Conservation (phyloP, 2,888 invertebrate species). For the Dynastes maya region DNA sequence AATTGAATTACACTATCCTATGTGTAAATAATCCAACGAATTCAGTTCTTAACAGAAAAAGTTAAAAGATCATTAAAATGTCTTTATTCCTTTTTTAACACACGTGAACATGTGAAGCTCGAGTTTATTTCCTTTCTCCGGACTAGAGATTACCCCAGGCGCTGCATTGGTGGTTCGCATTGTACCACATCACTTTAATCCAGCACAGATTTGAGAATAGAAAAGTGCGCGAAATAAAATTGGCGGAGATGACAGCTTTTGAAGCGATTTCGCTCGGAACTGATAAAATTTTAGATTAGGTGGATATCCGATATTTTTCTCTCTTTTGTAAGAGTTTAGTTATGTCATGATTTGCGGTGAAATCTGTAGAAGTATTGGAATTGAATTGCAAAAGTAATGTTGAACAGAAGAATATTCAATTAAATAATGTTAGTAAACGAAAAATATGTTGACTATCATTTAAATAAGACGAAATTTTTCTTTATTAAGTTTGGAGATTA, state of each 20-base stretch:
- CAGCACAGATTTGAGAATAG: constrained; percentile 10
- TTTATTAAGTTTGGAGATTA: too few species aligned
- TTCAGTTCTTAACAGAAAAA: too few species aligned
- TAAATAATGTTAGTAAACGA: too few species aligned
- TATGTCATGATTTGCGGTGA: constrained; percentile 31
- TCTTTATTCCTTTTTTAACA: too few species aligned
- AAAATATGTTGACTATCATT: too few species aligned
- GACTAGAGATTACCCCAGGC: background rate
- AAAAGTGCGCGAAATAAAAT: constrained; percentile 32
- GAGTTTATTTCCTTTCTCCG: background rate
- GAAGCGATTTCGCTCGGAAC: constrained; percentile 34
- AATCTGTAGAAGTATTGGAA: background rate
- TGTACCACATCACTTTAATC: constrained; percentile 20
- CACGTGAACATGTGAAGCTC: too few species aligned
- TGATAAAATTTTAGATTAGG: constrained; percentile 39
- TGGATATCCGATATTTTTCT: constrained; percentile 22
- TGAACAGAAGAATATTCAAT: too few species aligned
- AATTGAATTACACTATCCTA: too few species aligned
- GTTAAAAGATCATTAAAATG: too few species aligned
- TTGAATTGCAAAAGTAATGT: too few species aligned
- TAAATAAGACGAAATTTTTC: too few species aligned
- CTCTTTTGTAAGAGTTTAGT: background rate
- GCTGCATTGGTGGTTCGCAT: background rate
- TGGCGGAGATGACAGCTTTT: constrained; percentile 29
- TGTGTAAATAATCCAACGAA: too few species aligned